Base-by-base conservation (phyloP, 2,797 vertebrate species). In the Phylloscopus collybita region DNA sequence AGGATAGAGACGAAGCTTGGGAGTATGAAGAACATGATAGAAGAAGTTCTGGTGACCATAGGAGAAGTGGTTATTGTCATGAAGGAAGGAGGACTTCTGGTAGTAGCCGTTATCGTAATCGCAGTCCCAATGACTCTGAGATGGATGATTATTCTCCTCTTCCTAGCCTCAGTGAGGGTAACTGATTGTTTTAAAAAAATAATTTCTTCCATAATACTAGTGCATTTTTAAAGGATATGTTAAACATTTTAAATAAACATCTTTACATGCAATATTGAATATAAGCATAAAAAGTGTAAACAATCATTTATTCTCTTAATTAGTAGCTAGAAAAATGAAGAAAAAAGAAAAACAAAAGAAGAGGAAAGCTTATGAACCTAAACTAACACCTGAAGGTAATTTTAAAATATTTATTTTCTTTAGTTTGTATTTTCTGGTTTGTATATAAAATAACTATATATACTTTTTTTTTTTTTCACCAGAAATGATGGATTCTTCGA, bases 401-500 rank as follows among this genome's bases (percentile, higher is more conserved):
- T 74, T 73, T 91, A 93, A 84, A 82, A 80, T 21, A 75, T 84
- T 69, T 90, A 25, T 86, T 57, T 94, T 89, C 50, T 92, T 90
- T 23, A 84, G 9, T n/a, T 92, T 95, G 18, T 71, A 45, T 94
- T 84, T 75, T 93, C 45, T 83, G 42, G 44, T 32, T 60, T 81
- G 54, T 81, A 38, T 80, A 26, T 59, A 72, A 70, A 54, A 86
- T 47, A 87, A 92, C 76, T 67, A 57, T 69, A 40, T 38, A 66
- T 88, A 42, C 19, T 7, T 71, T 60, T 50, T 50, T 50, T 73
- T 92, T 82, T 88, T 25, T 38, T 38, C 94, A 96, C 54, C 89
- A 99, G 99, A 99, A 98, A 98, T 98, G 98, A 98, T 99, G 98
- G 99, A 99, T 96, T 99, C 99, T 62, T 99, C 99, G 32, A 98